Base-by-base conservation (phyloP, 1,140 invertebrate species). In the Cotesia typhae region DNA sequence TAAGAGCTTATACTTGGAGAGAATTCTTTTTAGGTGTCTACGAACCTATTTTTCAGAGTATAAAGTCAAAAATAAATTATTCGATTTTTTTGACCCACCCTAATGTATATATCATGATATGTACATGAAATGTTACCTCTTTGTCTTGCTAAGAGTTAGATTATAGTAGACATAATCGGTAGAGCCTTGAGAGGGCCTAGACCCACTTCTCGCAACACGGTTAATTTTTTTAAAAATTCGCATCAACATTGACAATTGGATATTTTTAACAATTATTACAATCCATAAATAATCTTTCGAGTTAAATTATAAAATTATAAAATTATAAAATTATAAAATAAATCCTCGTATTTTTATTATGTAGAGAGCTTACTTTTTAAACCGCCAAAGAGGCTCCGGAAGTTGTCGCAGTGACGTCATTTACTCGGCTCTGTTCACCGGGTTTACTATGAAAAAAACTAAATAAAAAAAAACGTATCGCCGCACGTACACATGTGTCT, bases 161-260 rank as follows among this genome's bases (percentile, higher is more conserved):
- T 85, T 83, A 76, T 57, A 36, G 38, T 61, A 52, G 17, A 71
- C 37, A 53, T 63, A 73, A 66, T 64, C n/a, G 28, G 38, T 61
- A 36, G 51, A 67, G 35, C 65, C 64, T 67, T 70, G 73, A 37
- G 80, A 77, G 79, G 82, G 81, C 82, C 83, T 84, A 84, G 82
- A 84, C 82, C 82, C 79, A 82, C 76, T 82, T 83, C 67, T 37
- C 10, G 12, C 51, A 41, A 20, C 52, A 9, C 35, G 28, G 28
- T 28, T 28, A 28, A 2, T 28, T 28, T 28, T 28, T 28, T 0
- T 28, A 28, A 28, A 28, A 28, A 28, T 1, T 28, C 28, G 1
- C 28, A 28, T 1, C 28, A 28, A 28, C 28, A 28, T 28, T 28
- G 28, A 28, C 28, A 28, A 28, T 28, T 28, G 28, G 28, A 28